Evolutionary conservation across 2,888 invertebrate genomes (phyloP).

Genomic region (Cantharis flavilabris): DNA sequence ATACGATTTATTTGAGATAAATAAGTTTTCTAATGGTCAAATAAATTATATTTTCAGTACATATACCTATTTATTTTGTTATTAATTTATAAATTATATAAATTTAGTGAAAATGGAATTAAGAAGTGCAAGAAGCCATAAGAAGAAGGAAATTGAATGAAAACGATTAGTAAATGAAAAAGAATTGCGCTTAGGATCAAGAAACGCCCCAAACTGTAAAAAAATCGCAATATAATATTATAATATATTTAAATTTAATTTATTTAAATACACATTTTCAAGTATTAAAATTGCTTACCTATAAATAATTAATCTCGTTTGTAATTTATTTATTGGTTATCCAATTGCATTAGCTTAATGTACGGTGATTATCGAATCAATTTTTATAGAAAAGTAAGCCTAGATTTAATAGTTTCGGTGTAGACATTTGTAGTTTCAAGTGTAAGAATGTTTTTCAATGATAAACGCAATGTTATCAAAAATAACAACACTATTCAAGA

Average conservation of each 20-base stretch:
- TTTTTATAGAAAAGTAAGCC: background rate
- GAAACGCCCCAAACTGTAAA: no score
- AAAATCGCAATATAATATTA: no score
- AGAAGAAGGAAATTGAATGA: no score
- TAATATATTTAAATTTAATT: background rate
- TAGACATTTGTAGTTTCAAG: background rate
- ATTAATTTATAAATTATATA: no score
- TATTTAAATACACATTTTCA: background rate
- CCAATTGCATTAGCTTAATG: background rate
- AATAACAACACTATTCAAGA: background rate
- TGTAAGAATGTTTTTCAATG: background rate
- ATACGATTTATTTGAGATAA: no score
- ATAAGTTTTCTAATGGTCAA: no score
- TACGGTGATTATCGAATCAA: background rate
- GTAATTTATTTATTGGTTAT: background rate
- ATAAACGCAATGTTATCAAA: background rate
- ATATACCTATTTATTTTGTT: no score
- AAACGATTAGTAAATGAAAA: no score
- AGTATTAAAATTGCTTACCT: background rate
- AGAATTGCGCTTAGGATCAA: no score
- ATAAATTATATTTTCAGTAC: no score
- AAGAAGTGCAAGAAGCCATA: no score
- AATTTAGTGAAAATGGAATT: no score
- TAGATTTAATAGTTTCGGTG: background rate
- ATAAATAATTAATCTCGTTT: background rate